Conservation (phyloP, 2,797 vertebrate species). For the Picus viridis region DNA sequence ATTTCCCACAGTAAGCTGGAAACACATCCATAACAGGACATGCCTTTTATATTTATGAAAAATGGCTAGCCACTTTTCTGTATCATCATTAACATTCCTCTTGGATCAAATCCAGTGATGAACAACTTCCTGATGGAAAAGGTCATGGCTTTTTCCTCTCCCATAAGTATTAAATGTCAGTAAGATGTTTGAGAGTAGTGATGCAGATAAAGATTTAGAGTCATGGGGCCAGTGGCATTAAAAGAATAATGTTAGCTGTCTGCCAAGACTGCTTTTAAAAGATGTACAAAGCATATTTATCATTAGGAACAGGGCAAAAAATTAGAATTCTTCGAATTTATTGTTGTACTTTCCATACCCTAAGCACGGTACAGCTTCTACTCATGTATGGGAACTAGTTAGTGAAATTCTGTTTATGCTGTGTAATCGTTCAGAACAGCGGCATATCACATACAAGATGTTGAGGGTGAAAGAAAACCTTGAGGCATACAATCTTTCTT, state of each 20-base stretch:
- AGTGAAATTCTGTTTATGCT: neutral
- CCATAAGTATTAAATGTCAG: constrained; percentile 67
- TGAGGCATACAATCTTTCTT: neutral
- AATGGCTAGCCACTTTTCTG: constrained; percentile 54
- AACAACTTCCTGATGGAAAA: constrained; percentile 78
- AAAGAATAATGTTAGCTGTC: constrained; percentile 26
- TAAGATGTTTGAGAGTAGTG: constrained; percentile 9
- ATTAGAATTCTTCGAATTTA: neutral
- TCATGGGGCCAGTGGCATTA: neutral
- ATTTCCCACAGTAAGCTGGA: constrained; percentile 75
- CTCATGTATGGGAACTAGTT: neutral
- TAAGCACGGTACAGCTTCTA: neutral
- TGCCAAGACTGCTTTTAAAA: constrained; percentile 7
- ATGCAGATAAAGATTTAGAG: constrained; percentile 48
- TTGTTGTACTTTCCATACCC: neutral
- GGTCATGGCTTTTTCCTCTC: constrained; percentile 61
- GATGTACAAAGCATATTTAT: neutral
- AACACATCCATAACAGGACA: constrained; percentile 45
- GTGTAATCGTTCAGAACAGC: neutral
- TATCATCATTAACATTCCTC: constrained; percentile 69
- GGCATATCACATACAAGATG: neutral
- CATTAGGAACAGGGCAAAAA: neutral
- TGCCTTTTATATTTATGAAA: constrained; percentile 73
- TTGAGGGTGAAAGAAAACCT: neutral
- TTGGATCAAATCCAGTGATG: constrained; percentile 73